Evolutionary conservation across 2,888 invertebrate genomes (phyloP), one percentile per base, ranked within the genome.

Genomic region (Drosophila nigritarsus): DNA sequence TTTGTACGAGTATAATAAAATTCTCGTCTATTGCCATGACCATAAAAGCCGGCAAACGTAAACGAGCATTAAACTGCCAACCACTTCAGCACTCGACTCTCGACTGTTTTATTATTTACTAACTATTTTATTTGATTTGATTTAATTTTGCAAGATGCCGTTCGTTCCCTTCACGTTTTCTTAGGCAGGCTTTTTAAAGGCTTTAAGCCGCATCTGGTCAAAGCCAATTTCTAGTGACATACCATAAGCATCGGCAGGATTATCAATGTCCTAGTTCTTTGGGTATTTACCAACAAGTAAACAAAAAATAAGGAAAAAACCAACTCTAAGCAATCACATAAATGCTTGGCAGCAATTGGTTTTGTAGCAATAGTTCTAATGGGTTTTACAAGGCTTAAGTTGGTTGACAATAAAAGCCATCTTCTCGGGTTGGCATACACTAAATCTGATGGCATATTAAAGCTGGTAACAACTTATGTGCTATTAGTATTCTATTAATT

Each of bases 91-190:
- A 58, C 56, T 71, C 77, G 80, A 65, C 78, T 72, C 88, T 83
- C 78, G 75, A 73, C 85, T 86, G 80, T 90, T 86, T 86, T 85
- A 85, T 85, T 85, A 86, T 86, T 86, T 88, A 86, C 89, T 90
- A 88, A 86, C 90, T 86, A 86, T 86, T 86, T 90, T 88, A 90
- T 86, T 86, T 90, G 89, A 90, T 86, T 86, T 87, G 76, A 86
- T 88, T 85, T 80, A 71, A 82, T 79, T 82, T 73, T 69, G 82
- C 64, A 79, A 69, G 69, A 64, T 82, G 73, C 70, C 67, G 51
- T 72, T 13, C n/a, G 7, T 34, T 42, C 38, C n/a, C 38, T 20
- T 49, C n/a, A 51, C 58, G 18, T 50, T 36, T 51, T 20, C 56
- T 65, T 48, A 13, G 42, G 13, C 38, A 6, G 40, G 29, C 56